phyloP scores from a whole-genome alignment of 2,888 invertebrate genomes.

The Holacanthella duospinosa region DNA sequence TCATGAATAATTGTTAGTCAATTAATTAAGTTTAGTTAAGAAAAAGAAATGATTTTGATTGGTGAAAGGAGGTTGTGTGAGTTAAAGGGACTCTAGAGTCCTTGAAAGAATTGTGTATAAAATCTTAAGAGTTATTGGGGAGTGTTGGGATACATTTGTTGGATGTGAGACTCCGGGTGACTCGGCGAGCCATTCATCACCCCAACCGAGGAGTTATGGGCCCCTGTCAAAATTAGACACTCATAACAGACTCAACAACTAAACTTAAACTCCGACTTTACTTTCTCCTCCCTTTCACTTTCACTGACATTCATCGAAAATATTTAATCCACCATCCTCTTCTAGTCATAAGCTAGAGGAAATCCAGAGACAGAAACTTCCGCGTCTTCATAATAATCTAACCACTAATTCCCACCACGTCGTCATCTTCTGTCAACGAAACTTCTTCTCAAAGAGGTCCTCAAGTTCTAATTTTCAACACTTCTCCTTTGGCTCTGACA shows the following conservation, averaged over 20 bases:
- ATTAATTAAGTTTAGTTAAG: no score
- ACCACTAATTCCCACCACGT: constrained; percentile 6
- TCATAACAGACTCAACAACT: constrained; percentile 4
- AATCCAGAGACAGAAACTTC: neutral
- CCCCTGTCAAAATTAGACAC: constrained; percentile 9
- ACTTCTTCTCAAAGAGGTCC: constrained; percentile 13
- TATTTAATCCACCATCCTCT: constrained; percentile 4
- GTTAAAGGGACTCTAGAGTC: neutral
- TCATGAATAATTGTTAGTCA: no score
- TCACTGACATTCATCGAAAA: constrained; percentile 5
- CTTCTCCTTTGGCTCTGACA: neutral
- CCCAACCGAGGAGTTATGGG: neutral
- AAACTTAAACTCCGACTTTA: neutral
- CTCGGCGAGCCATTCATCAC: constrained; percentile 5
- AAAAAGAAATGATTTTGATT: neutral
- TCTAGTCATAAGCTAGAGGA: neutral
- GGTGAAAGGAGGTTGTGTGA: neutral
- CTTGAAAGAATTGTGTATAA: neutral
- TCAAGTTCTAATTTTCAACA: neutral
- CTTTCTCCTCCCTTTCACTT: neutral
- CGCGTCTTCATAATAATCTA: neutral
- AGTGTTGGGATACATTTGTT: neutral
- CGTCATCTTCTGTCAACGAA: constrained; percentile 12
- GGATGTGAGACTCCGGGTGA: neutral
- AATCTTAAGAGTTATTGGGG: no score